Evolutionary conservation across 2,888 invertebrate genomes (phyloP).

Genomic region (Andricus curvator): DNA sequence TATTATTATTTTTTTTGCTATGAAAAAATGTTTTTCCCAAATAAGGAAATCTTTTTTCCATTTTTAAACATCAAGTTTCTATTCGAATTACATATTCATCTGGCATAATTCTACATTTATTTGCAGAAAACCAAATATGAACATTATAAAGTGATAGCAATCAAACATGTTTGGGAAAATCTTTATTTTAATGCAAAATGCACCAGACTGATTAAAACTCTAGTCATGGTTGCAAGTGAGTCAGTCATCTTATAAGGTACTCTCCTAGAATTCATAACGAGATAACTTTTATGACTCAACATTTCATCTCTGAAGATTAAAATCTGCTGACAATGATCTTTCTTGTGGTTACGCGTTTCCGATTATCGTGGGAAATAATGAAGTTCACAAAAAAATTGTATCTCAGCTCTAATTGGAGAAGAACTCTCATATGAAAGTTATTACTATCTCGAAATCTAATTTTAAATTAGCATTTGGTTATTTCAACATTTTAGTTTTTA

Average conservation of each 20-base stretch:
- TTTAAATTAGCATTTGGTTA: no score
- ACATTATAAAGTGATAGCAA: not conserved
- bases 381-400: not conserved
- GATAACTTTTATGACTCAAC: conserved; percentile 21
- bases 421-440: not conserved
- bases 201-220: conserved; percentile 24
- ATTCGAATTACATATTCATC: not conserved
- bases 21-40: no score
- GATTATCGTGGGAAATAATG: conserved; percentile 39
- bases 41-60: not conserved
- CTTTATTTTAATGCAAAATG: not conserved
- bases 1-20: no score
- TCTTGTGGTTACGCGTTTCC: conserved; percentile 28
- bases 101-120: not conserved
- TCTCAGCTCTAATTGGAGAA: not conserved
- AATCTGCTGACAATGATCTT: conserved; percentile 39
- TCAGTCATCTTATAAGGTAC: conserved; percentile 17
- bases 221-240: not conserved
- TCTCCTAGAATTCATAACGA: conserved; percentile 36
- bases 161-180: not conserved
- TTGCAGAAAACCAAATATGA: not conserved
- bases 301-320: conserved; percentile 23
- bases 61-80: not conserved
- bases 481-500: no score
- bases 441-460: not conserved